Base-by-base conservation (phyloP, 1,140 invertebrate species). In the Planococcus citri region DNA sequence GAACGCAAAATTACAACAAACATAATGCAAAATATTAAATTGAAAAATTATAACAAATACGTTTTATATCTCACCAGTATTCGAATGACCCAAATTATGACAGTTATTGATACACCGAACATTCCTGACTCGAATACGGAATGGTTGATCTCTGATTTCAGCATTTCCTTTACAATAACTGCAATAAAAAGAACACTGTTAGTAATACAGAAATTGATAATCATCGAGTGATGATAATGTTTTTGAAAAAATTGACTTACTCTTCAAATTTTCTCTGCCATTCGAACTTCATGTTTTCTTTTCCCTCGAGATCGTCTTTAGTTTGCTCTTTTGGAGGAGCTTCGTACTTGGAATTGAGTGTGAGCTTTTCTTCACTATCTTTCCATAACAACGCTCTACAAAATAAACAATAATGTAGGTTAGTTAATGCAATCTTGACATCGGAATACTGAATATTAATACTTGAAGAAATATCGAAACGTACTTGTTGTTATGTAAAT, bases 281-380 rank as follows among this genome's bases (percentile, higher is more conserved):
- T 77, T 99, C 97, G 83, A 99, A 98, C 79, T 98, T 98, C n/a
- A n/a, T 97, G 76, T 98, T 96, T 25, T 92, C 92, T 78, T 97
- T 94, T 76, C 92, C 90, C 72, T 95, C 93, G 79, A 92, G 90
- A 76, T 92, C 89, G 80, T 95, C 90, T 58, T 88, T 81, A 78
- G 91, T 90, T 58, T 88, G 80, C 78, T 92, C 91, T 77, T 92
- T 93, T 29, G 95, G 94, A 71, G 97, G 97, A n/a, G 96, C 94
- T 80, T 99, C 96, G 80, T 99, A 99, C 94, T 99, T 96, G 77
- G 99, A 99, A 81, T 95, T 97, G 0, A 99, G 86, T 73, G 95
- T 97, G n/a, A 98, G 78, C 78, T 98, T 98, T 70, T 98, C 96
- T 78, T 99, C 99, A 76, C 91, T 94, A 73, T 99, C 95, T 80